Conservation (phyloP, 2,113 vertebrate genomes). For the Scomber scombrus region DNA sequence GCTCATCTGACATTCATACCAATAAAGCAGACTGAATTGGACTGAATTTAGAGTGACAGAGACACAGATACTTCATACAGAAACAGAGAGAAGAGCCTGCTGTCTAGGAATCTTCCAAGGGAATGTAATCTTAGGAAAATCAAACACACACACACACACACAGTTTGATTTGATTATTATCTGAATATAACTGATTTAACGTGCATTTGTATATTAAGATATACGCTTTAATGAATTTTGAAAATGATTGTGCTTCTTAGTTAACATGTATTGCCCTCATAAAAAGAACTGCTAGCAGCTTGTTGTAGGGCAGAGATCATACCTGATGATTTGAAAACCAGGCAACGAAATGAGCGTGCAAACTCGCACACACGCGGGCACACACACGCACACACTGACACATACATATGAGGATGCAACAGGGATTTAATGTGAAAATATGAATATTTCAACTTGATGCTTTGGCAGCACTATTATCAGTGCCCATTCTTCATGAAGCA, state of each 20-base stretch:
- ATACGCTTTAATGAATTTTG: constrained; percentile 1
- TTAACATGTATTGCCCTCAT: not conserved
- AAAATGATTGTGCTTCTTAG: not conserved
- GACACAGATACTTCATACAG: constrained; percentile 17
- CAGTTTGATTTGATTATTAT: constrained; percentile 14
- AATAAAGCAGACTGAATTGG: constrained; percentile 54
- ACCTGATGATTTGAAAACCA: constrained; percentile 16
- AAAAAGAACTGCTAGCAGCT: not conserved
- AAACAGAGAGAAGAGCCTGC: constrained; percentile 27
- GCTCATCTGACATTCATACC: constrained; percentile 67
- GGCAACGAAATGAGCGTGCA: not conserved
- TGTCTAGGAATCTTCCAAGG: constrained; percentile 9
- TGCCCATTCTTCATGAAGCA: constrained; percentile 45
- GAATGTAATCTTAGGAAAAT: constrained; percentile 3
- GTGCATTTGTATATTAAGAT: not conserved
- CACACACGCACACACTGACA: not conserved
- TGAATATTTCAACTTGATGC: constrained; percentile 47
- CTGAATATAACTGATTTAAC: constrained; percentile 6
- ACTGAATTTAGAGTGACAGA: constrained; percentile 49
- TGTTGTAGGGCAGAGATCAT: not conserved
- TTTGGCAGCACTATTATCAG: constrained; percentile 49
- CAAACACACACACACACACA: constrained; percentile 4
- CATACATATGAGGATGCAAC: not conserved
- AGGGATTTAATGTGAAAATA: constrained; percentile 37
- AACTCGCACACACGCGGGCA: not conserved